Base-by-base conservation (phyloP, 2,888 invertebrate species). In the Anthophora plumipes region DNA sequence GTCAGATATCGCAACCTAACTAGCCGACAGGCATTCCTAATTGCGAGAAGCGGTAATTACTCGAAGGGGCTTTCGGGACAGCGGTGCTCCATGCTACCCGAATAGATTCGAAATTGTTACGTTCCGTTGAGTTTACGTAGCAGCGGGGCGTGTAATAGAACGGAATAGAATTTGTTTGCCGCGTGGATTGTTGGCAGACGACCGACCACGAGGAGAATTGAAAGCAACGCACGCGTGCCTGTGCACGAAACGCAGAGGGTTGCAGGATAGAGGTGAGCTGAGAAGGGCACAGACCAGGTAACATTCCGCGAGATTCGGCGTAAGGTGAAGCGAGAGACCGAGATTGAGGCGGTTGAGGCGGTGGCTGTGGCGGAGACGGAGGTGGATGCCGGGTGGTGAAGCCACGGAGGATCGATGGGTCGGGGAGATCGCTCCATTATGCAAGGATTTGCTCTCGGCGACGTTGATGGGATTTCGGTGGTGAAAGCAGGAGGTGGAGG, bases 371-470 rank as follows among this genome's bases (percentile, higher is more conserved):
- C 37, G 52, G 60, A 54, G 54, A 25, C 55, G 55, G 57, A 25
- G 52, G 68, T n/a, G n/a, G n/a, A n/a, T n/a, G n/a, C n/a, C n/a
- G n/a, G n/a, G n/a, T n/a, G n/a, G n/a, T 43, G 31, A 63, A 61
- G 61, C 63, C 25, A n/a, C n/a, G 64, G 54, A 70, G 77, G 79
- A 86, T 86, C 85, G 82, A 86, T 76, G 85, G 77, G 50, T 76
- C 77, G 68, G 60, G 61, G 75, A 68, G 80, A 86, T 86, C 86
- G 80, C 80, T 86, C 86, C 82, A 83, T 86, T 86, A 86, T 85
- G 74, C 82, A 80, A 87, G 87, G 87, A 87, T 86, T 86, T 83
- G 82, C 87, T 87, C 77, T 76, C 78, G 80, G 63, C 78, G 77
- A 80, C 80, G 77, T 82, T 87, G 80, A 86, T 86, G 85, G 83